Evolutionary conservation across 2,113 vertebrate genomes (phyloP), one percentile per base, ranked within the genome.

Genomic region (Brachyhypopomus gauderio): DNA sequence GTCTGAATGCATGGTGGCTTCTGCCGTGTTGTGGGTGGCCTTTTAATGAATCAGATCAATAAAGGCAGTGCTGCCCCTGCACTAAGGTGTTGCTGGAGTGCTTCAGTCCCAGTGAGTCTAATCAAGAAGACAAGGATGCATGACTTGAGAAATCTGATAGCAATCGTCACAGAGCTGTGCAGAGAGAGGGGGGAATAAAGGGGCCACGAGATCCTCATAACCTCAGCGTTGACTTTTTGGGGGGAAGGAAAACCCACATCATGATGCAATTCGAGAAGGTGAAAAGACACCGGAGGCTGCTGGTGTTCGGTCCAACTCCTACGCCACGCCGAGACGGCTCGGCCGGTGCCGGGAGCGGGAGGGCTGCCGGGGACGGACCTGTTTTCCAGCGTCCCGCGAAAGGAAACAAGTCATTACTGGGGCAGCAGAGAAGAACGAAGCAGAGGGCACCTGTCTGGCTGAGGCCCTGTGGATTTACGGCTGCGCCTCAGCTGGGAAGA

Each of bases 1-100:
- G 30, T 56, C 76, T 41, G 27, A 52, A 30, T 1, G 48, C 79
- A 23, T 34, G 66, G 17, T 60, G 27, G 55, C 34, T 75, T 78
- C 69, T 63, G 55, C 60, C 38, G 60, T 66, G 64, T 73, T 73
- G 25, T 60, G 59, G 56, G 73, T 74, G 20, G 67, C 89, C 78
- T 87, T 86, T 88, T 88, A 91, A 76, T 91, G 90, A 92, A 93
- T 91, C 88, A 90, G 90, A 92, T 93, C 86, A 90, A 78, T 84
- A 9, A 84, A 88, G 89, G 88, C 77, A 80, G 84, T 86, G 81
- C 52, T 84, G 80, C 83, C 58, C 45, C 66, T 86, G 88, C 87
- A 85, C 89, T 90, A 87, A 89, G 78, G 72, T 77, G 67, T 82
- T 64, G 86, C 85, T 81, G 86, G 88, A 90, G 84, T 79, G 80